Percentiles rank a stretch among this genome's conserved stretches.
Conservation (phyloP, 1,140 invertebrate species). For the Drosophila malerkotliana region DNA sequence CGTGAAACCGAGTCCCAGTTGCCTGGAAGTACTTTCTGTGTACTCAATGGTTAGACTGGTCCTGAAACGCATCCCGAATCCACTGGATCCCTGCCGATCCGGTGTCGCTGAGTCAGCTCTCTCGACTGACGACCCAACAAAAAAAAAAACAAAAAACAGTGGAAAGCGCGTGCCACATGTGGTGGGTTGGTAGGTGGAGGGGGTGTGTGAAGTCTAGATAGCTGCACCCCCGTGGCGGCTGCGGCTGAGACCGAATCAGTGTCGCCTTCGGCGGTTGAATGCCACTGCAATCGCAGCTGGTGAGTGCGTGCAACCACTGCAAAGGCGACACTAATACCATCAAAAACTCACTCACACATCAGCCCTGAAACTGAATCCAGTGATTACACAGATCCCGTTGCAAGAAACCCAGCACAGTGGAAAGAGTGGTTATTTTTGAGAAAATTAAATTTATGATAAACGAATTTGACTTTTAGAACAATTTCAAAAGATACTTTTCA, state of each 20-base stretch:
- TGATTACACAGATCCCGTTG: slow-evolving; percentile 22
- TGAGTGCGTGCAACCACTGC: slow-evolving; percentile 27
- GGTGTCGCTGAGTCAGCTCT: slow-evolving; percentile 19
- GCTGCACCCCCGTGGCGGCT: slow-evolving; percentile 33
- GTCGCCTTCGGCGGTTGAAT: slow-evolving; percentile 28
- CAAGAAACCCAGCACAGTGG: slow-evolving; percentile 37
- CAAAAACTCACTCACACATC: background rate
- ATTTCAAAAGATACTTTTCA: no score
- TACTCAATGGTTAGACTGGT: slow-evolving; percentile 25
- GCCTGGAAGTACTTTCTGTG: background rate
- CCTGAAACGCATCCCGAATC: slow-evolving; percentile 22
- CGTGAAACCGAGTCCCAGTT: slow-evolving; percentile 21
- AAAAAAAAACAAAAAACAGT: background rate
- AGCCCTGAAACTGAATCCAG: slow-evolving; percentile 1
- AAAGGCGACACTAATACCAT: slow-evolving; percentile 2
- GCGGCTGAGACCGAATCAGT: slow-evolving; percentile 35
- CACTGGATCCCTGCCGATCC: slow-evolving; percentile 14
- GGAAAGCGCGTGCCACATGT: slow-evolving; percentile 44
- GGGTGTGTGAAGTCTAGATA: slow-evolving; percentile 25
- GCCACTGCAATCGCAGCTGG: slow-evolving; percentile 40
- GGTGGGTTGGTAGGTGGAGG: slow-evolving; percentile 12
- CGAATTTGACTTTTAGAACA: no score
- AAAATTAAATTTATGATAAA: no score
- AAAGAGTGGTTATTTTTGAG: no score
- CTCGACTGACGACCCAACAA: slow-evolving; percentile 37